Base-by-base conservation (phyloP, 2,113 vertebrate species). In the Empidonax traillii region DNA sequence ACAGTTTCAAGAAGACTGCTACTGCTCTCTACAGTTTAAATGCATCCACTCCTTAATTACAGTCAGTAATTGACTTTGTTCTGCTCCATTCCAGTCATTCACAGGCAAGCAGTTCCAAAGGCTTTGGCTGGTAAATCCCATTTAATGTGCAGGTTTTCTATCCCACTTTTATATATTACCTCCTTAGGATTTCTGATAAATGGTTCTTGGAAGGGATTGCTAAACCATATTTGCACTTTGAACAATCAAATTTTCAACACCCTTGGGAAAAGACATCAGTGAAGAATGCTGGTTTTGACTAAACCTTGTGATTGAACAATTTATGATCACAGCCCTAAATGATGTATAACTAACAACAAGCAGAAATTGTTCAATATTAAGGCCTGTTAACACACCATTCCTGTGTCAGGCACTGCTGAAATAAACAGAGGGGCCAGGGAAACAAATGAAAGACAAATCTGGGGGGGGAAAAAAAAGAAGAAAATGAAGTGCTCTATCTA, bases 1-100 rank as follows among this genome's bases (percentile, higher is more conserved):
- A 97, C 97, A 91, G 97, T 98, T 98, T 99, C 99, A 98, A 98
- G 98, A 99, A 99, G 99, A 98, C 98, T 99, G 98, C 99, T 99
- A 98, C 99, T 99, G 99, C 99, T 99, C 99, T 99, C 99, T 99
- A 99, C 99, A 99, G 99, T 99, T 99, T 97, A 98, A 99, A 98
- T 82, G 97, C 97, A 97, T 98, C 98, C 98, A 99, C 98, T 98
- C 98, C 98, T 98, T 98, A 98, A 98, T 98, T 98, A 98, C 97
- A 98, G 90, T 76, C 98, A 96, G 97, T 98, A 98, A 98, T 98
- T 98, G 98, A 98, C 98, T 98, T 98, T 98, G 97, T 98, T 98
- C 97, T 97, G 96, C 96, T 98, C 96, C 82, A 90, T 96, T 96
- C 98, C 92, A 98, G 97, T 95, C 98, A 97, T 96, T 98, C 96